A percentile compares a stretch with the other conserved stretches of the same genome.
Conservation (phyloP, 2,113 vertebrate species). For the Tetrao urogallus region DNA sequence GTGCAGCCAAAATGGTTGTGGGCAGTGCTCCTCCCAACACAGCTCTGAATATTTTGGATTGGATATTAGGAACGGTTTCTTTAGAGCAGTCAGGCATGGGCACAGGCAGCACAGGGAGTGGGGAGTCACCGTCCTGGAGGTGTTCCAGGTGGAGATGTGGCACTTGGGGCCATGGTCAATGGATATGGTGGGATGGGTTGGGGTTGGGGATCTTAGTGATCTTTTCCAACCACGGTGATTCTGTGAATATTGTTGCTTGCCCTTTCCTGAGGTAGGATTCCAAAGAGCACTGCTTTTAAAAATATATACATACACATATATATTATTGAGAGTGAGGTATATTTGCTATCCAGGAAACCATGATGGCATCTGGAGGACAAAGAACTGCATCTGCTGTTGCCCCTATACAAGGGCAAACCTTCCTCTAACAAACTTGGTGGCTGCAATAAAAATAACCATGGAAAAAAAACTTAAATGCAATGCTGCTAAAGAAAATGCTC, state of each 20-base stretch:
- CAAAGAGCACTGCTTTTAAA: not conserved
- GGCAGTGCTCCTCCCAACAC: not conserved
- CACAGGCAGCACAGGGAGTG: too few relatives aligned
- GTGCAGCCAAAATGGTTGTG: not conserved
- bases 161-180: too few relatives aligned
- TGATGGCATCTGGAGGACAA: not conserved
- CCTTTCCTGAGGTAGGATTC: not conserved
- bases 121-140: too few relatives aligned
- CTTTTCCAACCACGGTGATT: too few relatives aligned
- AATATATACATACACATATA: not conserved
- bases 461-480: not conserved
- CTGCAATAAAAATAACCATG: not conserved
- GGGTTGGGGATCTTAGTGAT: too few relatives aligned
- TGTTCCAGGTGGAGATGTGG: too few relatives aligned
- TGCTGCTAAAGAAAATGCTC: not conserved
- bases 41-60: not conserved
- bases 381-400: not conserved
- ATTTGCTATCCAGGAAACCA: not conserved
- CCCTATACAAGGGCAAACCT: not conserved
- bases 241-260: not conserved
- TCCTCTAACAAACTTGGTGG: not conserved
- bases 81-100: too few relatives aligned
- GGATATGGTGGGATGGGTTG: too few relatives aligned
- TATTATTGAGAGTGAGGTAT: not conserved
- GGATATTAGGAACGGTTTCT: too few relatives aligned